These are phyloP conservation scores for Desmodus rotundus DNA, from an alignment of 2,113 vertebrate genomes.

Conservation along the genomic window DNA sequence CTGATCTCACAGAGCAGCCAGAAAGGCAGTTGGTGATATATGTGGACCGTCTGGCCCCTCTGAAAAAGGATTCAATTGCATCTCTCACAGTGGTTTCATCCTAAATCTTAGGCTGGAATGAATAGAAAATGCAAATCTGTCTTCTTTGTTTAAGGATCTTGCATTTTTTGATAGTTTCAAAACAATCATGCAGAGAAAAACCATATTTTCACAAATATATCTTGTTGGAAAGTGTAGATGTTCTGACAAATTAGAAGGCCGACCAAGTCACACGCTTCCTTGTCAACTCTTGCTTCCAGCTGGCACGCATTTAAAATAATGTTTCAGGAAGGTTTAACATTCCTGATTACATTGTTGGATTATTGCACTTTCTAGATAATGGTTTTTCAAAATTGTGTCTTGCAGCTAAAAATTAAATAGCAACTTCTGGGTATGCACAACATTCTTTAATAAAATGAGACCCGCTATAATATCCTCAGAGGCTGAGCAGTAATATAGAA, in stretches of 20 bases:
- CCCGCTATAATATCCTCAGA: constrained; percentile 74
- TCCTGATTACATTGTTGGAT: constrained; percentile 74
- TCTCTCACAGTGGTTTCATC: constrained; percentile 54
- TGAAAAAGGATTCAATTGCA: constrained; percentile 23
- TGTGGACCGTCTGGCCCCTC: constrained; percentile 27
- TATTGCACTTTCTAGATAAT: constrained; percentile 76
- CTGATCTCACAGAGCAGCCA: constrained; percentile 39
- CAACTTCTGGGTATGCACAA: constrained; percentile 73
- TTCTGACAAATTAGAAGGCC: constrained; percentile 59
- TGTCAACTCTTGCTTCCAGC: constrained; percentile 67
- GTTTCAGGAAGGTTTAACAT: constrained; percentile 71
- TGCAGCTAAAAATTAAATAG: constrained; percentile 81
- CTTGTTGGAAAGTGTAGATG: constrained; percentile 36
- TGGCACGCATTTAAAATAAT: constrained; percentile 75
- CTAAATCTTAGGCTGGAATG: constrained; percentile 52
- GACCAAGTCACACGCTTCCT: constrained; percentile 32
- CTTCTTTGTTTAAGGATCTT: constrained; percentile 56
- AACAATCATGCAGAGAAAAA: constrained; percentile 55
- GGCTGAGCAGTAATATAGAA: constrained; percentile 77
- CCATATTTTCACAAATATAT: constrained; percentile 56
- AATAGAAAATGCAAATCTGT: constrained; percentile 69
- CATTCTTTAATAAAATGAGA: constrained; percentile 78
- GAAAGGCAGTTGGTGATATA: constrained; percentile 33
- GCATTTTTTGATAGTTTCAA: constrained; percentile 55
- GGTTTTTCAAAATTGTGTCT: constrained; percentile 79